Conservation (phyloP, 2,797 vertebrate genomes). For the Phoebastria nigripes region DNA sequence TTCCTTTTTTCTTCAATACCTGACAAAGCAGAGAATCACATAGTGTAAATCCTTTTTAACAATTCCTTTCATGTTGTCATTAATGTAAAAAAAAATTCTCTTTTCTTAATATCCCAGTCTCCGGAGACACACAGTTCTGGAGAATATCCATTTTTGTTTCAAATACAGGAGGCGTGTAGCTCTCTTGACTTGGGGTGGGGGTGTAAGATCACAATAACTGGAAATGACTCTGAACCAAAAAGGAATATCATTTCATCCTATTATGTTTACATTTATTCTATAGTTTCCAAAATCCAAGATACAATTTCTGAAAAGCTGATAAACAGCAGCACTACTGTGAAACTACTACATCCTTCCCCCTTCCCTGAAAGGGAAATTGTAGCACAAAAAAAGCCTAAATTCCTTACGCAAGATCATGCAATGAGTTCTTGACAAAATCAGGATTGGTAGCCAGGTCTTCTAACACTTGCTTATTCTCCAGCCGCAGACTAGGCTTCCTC, state of each 20-base stretch:
- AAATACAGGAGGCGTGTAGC: neutral
- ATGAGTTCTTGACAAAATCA: neutral
- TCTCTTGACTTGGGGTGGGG: fast-evolving
- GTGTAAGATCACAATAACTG: neutral
- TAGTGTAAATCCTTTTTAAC: neutral
- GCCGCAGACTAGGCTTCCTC: neutral
- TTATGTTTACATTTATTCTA: neutral
- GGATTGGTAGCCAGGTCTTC: neutral
- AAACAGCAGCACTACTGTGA: neutral
- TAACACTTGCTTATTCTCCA: neutral
- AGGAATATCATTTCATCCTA: neutral
- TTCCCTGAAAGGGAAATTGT: neutral
- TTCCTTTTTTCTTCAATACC: neutral
- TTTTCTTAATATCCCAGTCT: neutral
- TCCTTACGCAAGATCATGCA: neutral
- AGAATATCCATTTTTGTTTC: neutral
- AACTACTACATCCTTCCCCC: neutral
- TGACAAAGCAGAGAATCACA: neutral
- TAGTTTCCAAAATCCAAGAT: neutral
- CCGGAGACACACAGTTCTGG: neutral
- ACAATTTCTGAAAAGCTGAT: neutral
- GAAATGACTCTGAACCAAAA: neutral
- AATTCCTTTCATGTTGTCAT: neutral
- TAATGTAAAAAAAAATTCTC: neutral
- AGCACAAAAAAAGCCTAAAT: neutral